Base-by-base conservation (phyloP, 2,797 vertebrate genomes). In the Spinus pinus region DNA sequence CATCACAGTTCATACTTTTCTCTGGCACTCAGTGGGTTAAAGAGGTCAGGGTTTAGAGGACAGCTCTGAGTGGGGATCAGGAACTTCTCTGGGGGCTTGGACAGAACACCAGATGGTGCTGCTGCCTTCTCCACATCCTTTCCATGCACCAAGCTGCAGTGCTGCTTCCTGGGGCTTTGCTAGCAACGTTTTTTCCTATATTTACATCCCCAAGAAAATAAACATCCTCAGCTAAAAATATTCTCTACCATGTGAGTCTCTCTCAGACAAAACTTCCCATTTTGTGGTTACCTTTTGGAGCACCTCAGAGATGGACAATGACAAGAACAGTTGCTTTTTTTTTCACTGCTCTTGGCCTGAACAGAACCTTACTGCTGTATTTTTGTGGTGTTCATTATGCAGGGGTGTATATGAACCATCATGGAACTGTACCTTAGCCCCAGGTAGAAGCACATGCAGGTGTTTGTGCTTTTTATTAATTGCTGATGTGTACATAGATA, bases 91-190 rank as follows among this genome's bases (percentile, higher is more conserved):
- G 16, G 15, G 23, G 16, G 8, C 6, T 39, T 61, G 7, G 8
- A 77, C 47, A 56, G 86, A 83, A 92, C 98, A 96, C 90, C 95
- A 98, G 98, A 65, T 97, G 98, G 97, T 97, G 97, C 96, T 94
- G 67, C 44, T 47, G 71, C 57, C 90, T 81, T 96, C 37, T 39
- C 18, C 71, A 62, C 53, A 46, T 46, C 1, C 12, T 74, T 41
- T 21, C 35, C 27, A 8, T 6, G 61, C 65, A 22, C 65, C 50
- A 57, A 47, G 20, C 78, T 49, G 80, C 85, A 61, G 69, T 35
- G 46, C 49, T 71, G 50, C 58, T 77, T 89, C 75, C 54, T 14
- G 27, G 42, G 57, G 51, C 53, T 88, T 39, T 88, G 79, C 44
- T 85, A 67, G 74, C 65, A 90, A 77, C 62, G 37, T 37, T 89